phyloP scores from a whole-genome alignment of 2,888 invertebrate genomes.

The Ypsolopha scabrella region DNA sequence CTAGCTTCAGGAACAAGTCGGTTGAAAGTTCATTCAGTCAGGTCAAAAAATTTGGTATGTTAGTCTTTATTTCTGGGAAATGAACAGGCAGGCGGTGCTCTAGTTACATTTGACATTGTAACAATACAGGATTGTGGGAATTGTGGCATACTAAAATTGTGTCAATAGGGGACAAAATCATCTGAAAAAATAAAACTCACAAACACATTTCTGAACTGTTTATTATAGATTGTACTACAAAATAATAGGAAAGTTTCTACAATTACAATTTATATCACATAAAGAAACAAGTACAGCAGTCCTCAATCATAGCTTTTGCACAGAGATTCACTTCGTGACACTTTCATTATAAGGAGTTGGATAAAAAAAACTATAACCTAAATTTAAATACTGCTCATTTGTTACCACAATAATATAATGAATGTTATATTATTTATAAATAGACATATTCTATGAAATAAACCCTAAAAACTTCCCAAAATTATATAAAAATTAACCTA shows the following conservation, averaged over 20 bases:
- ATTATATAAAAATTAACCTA: conserved; percentile 15
- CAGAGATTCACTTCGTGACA: neutral
- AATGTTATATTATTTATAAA: conserved; percentile 41
- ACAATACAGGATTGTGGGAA: too few relatives aligned
- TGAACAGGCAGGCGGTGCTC: too few relatives aligned
- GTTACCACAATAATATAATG: conserved; percentile 27
- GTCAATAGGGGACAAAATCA: neutral
- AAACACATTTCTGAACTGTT: conserved; percentile 55
- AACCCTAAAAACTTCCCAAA: conserved; percentile 19
- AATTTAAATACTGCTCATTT: conserved; percentile 55
- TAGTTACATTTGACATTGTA: too few relatives aligned
- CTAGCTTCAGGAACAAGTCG: too few relatives aligned
- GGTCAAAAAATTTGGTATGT: too few relatives aligned
- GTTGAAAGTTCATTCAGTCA: too few relatives aligned
- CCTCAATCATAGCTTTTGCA: conserved; percentile 30
- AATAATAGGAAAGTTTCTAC: conserved; percentile 71
- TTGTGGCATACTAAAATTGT: too few relatives aligned
- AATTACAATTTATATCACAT: conserved; percentile 65
- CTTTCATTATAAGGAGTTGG: neutral
- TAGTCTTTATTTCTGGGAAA: too few relatives aligned
- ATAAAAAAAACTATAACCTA: neutral
- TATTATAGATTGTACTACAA: conserved; percentile 71
- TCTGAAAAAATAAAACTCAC: conserved; percentile 11
- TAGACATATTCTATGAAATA: conserved; percentile 29
- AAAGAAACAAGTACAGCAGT: conserved; percentile 59